These are phyloP conservation scores for Etheostoma spectabile DNA, from an alignment of 2,113 vertebrate species.

Conservation along the genomic window DNA sequence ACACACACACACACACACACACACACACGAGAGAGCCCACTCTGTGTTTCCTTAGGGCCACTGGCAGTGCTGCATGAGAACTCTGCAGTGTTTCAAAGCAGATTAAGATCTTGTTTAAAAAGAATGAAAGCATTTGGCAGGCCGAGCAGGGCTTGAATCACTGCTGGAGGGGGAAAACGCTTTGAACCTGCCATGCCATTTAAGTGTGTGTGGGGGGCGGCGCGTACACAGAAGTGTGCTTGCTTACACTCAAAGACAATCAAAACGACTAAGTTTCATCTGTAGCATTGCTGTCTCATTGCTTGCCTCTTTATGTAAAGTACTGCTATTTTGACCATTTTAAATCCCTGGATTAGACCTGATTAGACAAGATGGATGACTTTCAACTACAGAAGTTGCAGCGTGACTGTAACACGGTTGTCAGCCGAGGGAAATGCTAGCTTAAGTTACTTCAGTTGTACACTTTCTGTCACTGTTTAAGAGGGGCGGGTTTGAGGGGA, in stretches of 20 bases:
- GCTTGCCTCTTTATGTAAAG: neutral
- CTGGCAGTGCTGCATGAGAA: conserved; percentile 44
- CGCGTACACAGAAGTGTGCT: neutral
- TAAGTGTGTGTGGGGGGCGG: neutral
- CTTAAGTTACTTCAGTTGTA: too few relatives aligned
- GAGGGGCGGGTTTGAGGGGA: too few relatives aligned
- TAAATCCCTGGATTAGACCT: neutral
- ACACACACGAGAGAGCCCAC: conserved; percentile 1
- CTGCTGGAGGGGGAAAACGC: conserved; percentile 14
- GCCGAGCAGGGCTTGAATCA: conserved; percentile 37
- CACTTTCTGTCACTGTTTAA: too few relatives aligned
- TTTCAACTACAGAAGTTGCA: neutral
- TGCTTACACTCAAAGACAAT: conserved; percentile 18
- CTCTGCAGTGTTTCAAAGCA: conserved; percentile 59
- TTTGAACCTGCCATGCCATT: conserved; percentile 55
- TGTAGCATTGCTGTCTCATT: neutral
- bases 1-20: too few relatives aligned
- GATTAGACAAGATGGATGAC: neutral
- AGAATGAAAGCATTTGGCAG: conserved; percentile 63
- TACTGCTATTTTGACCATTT: neutral
- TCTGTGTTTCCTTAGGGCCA: conserved; percentile 25
- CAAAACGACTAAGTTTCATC: conserved; percentile 33
- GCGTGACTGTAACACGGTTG: neutral
- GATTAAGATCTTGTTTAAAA: conserved; percentile 67
- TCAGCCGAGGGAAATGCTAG: too few relatives aligned